phyloP scores from a whole-genome alignment of 2,888 invertebrate genomes.

The Tenthredo mesomela region DNA sequence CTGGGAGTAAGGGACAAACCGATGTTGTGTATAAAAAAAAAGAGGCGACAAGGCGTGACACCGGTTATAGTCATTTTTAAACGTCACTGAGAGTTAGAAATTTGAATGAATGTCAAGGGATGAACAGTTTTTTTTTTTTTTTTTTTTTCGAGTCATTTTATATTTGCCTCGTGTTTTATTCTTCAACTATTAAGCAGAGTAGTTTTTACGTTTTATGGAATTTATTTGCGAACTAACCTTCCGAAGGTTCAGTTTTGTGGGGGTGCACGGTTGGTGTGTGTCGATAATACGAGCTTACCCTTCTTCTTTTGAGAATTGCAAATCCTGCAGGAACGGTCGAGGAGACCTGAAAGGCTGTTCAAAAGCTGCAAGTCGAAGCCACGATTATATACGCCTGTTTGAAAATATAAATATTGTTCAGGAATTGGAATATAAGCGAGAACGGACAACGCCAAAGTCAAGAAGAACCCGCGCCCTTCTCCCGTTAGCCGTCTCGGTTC shows the following conservation, averaged over 20 bases:
- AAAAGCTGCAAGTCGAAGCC: slow-evolving; percentile 25
- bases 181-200: not conserved
- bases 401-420: slow-evolving; percentile 43
- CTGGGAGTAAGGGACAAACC: slow-evolving; percentile 38
- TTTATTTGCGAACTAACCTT: not conserved
- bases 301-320: slow-evolving; percentile 19
- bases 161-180: not conserved
- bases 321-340: slow-evolving; percentile 7
- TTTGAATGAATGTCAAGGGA: not conserved
- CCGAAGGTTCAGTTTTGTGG: not conserved
- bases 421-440: slow-evolving; percentile 46
- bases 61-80: slow-evolving; percentile 21
- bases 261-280: not conserved
- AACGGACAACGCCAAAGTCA: slow-evolving; percentile 45
- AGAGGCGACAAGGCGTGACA: slow-evolving; percentile 18
- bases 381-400: slow-evolving; percentile 43
- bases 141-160: not conserved
- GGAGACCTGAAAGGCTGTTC: slow-evolving; percentile 16
- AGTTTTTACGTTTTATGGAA: not conserved
- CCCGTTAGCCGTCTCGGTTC: not conserved
- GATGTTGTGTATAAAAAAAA: slow-evolving; percentile 5
- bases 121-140: not conserved
- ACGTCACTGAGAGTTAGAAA: slow-evolving; percentile 19
- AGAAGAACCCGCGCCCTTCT: slow-evolving; percentile 34
- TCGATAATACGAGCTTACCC: not conserved